Evolutionary conservation across 2,888 invertebrate species (phyloP).

Genomic region (Chrysodeixis includens): DNA sequence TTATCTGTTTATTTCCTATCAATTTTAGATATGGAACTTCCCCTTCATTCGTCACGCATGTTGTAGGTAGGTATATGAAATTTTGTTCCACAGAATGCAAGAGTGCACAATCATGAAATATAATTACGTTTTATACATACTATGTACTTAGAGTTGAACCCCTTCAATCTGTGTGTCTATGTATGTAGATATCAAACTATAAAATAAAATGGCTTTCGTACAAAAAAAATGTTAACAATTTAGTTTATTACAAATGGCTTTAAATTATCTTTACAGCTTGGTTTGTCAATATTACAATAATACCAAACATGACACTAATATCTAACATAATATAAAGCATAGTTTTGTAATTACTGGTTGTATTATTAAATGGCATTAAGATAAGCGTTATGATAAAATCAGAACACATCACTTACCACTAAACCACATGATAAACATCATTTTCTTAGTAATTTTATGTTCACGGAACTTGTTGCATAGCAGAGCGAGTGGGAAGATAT

Average conservation of each 20-base stretch:
- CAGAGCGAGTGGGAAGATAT: constrained; percentile 98
- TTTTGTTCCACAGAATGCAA: no score
- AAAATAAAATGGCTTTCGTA: no score
- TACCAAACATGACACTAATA: not conserved
- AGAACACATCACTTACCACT: constrained; percentile 91
- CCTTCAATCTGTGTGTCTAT: no score
- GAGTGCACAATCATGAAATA: no score
- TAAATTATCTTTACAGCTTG: not conserved
- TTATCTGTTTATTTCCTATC: no score
- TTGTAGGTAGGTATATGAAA: no score
- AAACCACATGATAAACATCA: constrained; percentile 99
- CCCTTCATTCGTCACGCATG: no score
- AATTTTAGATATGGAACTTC: no score
- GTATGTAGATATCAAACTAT: no score
- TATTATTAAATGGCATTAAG: constrained; percentile 1
- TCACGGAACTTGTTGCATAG: constrained; percentile 98
- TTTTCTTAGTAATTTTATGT: constrained; percentile 98
- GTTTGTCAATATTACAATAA: not conserved
- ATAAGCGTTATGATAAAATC: constrained; percentile 3
- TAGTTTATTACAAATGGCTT: not conserved
- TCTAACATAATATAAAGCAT: not conserved
- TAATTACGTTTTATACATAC: no score
- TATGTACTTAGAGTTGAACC: no score
- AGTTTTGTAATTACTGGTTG: constrained; percentile 2
- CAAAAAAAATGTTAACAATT: no score